Percentiles rank a stretch among this genome's conserved stretches.
Conservation (phyloP, 2,113 vertebrate genomes). For the Erinaceus europaeus region DNA sequence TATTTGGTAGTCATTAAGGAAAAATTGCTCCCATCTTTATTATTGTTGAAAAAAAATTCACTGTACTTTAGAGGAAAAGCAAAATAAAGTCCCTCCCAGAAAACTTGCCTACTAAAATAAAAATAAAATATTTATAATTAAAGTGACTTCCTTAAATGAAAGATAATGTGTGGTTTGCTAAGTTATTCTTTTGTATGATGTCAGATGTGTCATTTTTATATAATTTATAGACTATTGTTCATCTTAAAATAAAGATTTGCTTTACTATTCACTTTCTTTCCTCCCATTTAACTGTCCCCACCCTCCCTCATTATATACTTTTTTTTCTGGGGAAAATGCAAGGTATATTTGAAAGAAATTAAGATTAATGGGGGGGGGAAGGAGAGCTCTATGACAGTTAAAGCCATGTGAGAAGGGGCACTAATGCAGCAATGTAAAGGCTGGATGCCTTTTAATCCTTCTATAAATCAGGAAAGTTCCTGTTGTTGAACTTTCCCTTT, state of each 20-base stretch:
- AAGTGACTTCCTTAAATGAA: not conserved
- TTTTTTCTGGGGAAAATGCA: not conserved
- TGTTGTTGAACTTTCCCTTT: not conserved
- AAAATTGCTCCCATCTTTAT: not conserved
- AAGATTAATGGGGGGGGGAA: not conserved
- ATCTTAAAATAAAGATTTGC: not conserved
- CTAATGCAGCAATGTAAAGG: not conserved
- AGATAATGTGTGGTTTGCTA: not conserved
- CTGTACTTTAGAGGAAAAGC: not conserved
- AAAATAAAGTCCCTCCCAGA: not conserved
- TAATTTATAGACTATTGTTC: not conserved
- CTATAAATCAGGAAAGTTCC: not conserved
- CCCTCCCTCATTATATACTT: not conserved
- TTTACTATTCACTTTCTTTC: not conserved
- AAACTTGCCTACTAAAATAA: not conserved
- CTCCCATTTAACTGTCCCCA: too few relatives aligned
- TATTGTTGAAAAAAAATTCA: slow-evolving; percentile 6
- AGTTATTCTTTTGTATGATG: not conserved
- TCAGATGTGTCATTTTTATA: not conserved
- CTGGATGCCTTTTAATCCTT: not conserved
- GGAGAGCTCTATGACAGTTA: not conserved
- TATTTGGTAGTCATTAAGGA: not conserved
- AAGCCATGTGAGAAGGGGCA: not conserved
- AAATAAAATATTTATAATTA: not conserved
- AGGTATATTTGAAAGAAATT: not conserved